phyloP scores from a whole-genome alignment of 2,113 vertebrate genomes.

The Aix galericulata region DNA sequence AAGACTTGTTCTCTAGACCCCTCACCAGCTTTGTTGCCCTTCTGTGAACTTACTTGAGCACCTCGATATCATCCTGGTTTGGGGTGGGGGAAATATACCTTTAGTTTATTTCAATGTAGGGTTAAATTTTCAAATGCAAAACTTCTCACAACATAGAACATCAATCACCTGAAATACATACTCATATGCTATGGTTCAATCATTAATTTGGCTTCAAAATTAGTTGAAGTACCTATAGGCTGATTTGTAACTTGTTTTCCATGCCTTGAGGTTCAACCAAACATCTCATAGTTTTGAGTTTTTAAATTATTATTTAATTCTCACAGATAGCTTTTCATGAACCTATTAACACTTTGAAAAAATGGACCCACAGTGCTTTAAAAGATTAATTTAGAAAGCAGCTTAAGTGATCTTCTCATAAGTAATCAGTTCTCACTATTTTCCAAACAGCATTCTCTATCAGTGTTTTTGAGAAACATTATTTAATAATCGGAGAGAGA shows the following conservation, averaged over 20 bases:
- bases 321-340: not conserved
- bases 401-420: not conserved
- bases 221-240: not conserved
- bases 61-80: not conserved
- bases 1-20: too few relatives aligned
- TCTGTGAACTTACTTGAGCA: too few relatives aligned
- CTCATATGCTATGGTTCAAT: not conserved
- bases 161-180: not conserved
- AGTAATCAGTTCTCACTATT: not conserved
- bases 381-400: not conserved
- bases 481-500: not conserved
- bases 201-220: not conserved
- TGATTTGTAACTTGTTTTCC: not conserved
- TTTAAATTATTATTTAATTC: not conserved
- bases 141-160: not conserved
- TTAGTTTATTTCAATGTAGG: not conserved
- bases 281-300: not conserved
- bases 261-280: not conserved
- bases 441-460: not conserved
- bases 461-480: not conserved
- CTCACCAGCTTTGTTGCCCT: too few relatives aligned
- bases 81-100: too few relatives aligned
- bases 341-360: not conserved
- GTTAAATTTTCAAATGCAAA: not conserved
- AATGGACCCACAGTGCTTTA: not conserved